Conservation (phyloP, 2,797 vertebrate genomes). For the Channa striata region DNA sequence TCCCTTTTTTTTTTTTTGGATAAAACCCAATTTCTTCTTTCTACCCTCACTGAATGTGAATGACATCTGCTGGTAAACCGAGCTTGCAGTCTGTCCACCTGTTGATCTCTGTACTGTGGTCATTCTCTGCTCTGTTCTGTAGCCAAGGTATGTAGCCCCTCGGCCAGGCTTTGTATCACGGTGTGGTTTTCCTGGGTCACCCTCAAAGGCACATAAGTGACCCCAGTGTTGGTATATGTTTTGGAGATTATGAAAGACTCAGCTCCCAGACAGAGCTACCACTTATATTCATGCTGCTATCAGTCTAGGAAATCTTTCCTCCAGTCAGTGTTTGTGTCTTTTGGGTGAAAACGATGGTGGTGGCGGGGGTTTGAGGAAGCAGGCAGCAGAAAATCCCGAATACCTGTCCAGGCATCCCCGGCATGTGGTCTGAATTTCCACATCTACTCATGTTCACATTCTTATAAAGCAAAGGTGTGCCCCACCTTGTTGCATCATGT, state of each 20-base stretch:
- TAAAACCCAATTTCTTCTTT: constrained; percentile 36
- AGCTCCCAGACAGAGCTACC: constrained; percentile 25
- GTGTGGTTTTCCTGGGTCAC: constrained; percentile 45
- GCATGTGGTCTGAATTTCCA: constrained; percentile 77
- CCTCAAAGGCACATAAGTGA: constrained; percentile 34
- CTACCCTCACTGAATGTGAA: constrained; percentile 40
- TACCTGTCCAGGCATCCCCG: constrained; percentile 82
- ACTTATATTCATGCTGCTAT: constrained; percentile 49
- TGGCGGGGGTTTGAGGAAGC: constrained; percentile 32
- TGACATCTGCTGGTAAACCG: constrained; percentile 67
- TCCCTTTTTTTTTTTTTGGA: constrained; percentile 35
- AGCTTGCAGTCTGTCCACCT: constrained; percentile 64
- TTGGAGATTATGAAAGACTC: constrained; percentile 45
- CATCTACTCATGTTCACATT: constrained; percentile 63
- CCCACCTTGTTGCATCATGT: constrained; percentile 73
- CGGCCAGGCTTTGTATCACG: constrained; percentile 23
- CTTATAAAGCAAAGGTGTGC: constrained; percentile 67
- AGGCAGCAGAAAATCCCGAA: constrained; percentile 72
- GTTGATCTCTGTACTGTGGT: constrained; percentile 58
- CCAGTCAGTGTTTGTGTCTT: constrained; percentile 11
- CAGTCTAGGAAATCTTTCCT: constrained; percentile 48
- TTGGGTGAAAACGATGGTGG: constrained; percentile 27
- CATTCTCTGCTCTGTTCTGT: constrained; percentile 46
- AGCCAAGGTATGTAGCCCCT: constrained; percentile 40
- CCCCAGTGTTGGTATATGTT: constrained; percentile 35